Conservation (phyloP, 2,888 invertebrate species). For the Pharmacophagus antenor region DNA sequence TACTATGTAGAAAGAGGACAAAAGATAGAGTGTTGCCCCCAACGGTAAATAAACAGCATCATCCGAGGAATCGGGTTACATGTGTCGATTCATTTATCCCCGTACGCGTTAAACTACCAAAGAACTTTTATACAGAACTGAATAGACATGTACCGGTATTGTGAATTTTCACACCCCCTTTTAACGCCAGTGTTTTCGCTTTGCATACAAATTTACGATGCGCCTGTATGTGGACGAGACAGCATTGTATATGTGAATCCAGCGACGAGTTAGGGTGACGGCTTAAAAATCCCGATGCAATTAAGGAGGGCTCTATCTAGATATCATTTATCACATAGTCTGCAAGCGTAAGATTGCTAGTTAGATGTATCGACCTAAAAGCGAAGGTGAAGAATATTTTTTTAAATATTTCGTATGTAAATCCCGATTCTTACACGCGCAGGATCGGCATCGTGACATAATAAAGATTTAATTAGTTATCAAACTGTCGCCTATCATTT, state of each 20-base stretch:
- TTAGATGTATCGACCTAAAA: no score
- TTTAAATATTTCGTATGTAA: no score
- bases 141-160: constrained; percentile 19
- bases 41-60: constrained; percentile 59
- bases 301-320: background rate
- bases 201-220: constrained; percentile 30
- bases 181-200: constrained; percentile 33
- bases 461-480: no score
- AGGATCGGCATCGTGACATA: no score
- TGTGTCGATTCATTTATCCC: constrained; percentile 47
- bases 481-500: no score
- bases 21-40: constrained; percentile 53
- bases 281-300: background rate
- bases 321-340: background rate
- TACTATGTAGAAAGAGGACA: constrained; percentile 53
- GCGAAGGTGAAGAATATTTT: no score
- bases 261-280: background rate
- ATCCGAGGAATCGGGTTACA: constrained; percentile 61
- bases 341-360: no score
- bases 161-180: constrained; percentile 34
- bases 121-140: constrained; percentile 29
- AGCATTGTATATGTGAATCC: constrained; percentile 18
- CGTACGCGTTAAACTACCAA: constrained; percentile 31
- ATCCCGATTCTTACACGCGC: no score
- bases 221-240: constrained; percentile 3